Conservation (phyloP, 2,797 vertebrate genomes). For the Geotrypetes seraphini region DNA sequence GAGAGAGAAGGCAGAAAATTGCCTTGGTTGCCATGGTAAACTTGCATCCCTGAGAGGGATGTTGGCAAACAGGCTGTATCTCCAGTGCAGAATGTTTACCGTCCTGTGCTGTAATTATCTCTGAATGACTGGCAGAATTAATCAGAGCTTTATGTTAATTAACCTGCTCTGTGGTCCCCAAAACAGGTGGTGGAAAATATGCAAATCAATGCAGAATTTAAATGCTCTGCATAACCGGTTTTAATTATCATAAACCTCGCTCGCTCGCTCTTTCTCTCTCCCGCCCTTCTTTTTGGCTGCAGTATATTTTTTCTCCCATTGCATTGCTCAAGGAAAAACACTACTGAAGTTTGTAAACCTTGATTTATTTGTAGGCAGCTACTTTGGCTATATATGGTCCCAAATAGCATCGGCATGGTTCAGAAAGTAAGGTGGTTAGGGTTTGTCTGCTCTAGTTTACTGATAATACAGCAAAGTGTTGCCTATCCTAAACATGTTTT, state of each 20-base stretch:
- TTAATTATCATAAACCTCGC: conserved; percentile 71
- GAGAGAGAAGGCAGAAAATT: conserved; percentile 54
- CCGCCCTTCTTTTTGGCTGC: conserved; percentile 28
- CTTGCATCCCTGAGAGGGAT: conserved; percentile 59
- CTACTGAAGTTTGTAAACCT: conserved; percentile 10
- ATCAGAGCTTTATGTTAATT: conserved; percentile 97
- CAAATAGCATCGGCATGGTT: too few species aligned
- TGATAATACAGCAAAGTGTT: too few species aligned
- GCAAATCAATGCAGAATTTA: conserved; percentile 98
- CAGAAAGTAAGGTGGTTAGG: too few species aligned
- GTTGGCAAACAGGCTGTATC: conserved; percentile 70
- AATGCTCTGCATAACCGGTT: conserved; percentile 84
- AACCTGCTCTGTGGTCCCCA: conserved; percentile 84
- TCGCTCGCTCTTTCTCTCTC: conserved; percentile 38
- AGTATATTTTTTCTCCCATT: conserved; percentile 26
- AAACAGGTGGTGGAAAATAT: conserved; percentile 98
- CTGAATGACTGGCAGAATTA: conserved; percentile 77
- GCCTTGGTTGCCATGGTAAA: conserved; percentile 64
- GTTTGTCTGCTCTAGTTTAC: too few species aligned
- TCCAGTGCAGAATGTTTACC: conserved; percentile 64
- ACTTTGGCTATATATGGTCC: too few species aligned
- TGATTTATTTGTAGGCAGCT: too few species aligned
- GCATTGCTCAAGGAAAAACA: conserved; percentile 10
- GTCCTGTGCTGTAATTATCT: conserved; percentile 67
- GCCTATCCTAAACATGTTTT: too few species aligned